Evolutionary conservation across 2,888 invertebrate genomes (phyloP), one percentile per base, ranked within the genome.

Genomic region (Drosophila neonasuta): DNA sequence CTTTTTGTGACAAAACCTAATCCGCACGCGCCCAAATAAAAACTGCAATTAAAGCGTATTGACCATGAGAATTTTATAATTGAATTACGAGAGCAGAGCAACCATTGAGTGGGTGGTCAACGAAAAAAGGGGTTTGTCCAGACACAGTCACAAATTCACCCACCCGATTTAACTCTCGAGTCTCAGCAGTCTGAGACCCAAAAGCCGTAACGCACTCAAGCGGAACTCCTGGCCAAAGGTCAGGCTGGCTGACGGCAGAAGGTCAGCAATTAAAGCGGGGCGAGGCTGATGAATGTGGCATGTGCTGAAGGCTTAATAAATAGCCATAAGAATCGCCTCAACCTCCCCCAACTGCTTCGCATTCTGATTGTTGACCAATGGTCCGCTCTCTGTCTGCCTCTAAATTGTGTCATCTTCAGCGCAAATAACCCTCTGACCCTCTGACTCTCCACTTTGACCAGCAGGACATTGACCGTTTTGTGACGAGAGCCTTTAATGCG

Each of bases 21-120:
- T 74, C 78, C 70, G 56, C 77, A 77, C 68, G 74, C 64, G 71
- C 52, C 66, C 74, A 73, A 84, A 82, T 78, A 72, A 86, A 74
- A 79, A 72, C 67, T 70, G 82, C 86, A 85, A 84, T 84, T 85
- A 84, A 87, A 80, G 80, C 80, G 86, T 82, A 86, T 85, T 87
- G 87, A 84, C 87, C 84, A 75, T 85, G 78, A 76, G 72, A 70
- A 77, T 72, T 85, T 87, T 80, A 82, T 87, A 85, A 87, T 84
- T 87, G 83, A 87, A 84, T 87, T 74, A 82, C 83, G 55, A 57
- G 42, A 17, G 58, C 46, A 36, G 41, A 60, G 13, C 13, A 55
- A 34, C 11, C 41, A n/a, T 8, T 0, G 20, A 44, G 39, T 36
- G 36, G 44, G 46, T 24, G 34, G 9, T 17, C 58, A 10, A 44